Base-by-base conservation (phyloP, 1,140 invertebrate species). In the Dolichoris vasculosae region DNA sequence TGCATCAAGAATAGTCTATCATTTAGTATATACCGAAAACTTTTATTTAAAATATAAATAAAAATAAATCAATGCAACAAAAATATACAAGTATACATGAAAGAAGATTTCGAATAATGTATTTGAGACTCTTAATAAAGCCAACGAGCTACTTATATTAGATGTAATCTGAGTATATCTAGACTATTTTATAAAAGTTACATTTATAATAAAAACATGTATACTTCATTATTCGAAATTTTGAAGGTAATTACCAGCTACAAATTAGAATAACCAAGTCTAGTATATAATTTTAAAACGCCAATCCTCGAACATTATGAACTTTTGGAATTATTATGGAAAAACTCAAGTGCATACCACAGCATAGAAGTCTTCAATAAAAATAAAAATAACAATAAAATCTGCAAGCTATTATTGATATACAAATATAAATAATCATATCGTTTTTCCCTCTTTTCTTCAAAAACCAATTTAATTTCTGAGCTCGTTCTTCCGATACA, bases 231-330 rank as follows among this genome's bases (percentile, higher is more conserved):
- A 64, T 30, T 30, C 46, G 3, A 8, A 32, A 15, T 38, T 77
- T 9, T 38, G 30, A 77, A 23, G 46, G 40, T 38, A 40, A 55
- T 17, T 59, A 59, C 17, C n/a, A 35, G 17, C 35, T 77, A 38
- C 32, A 59, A 46, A 48, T 77, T 77, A 77, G 59, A 77, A 77
- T 59, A 59, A 59, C 32, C 7, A 23, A 43, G 43, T 48, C 46
- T 17, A 59, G 48, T 59, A 20, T 38, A 43, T 55, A 23, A 46
- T 2, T 48, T 23, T 9, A 30, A 40, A 48, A 48, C 26, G 73
- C 30, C 40, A 20, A 1, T 9, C 9, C 32, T 6, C 32, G 13
- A 55, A 59, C 48, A 38, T 30, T n/a, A 17, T 77, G 48, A 17
- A 77, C 59, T 77, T 59, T 59, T 55, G 38, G 59, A 59, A 77